These are phyloP conservation scores for Cotesia glomerata DNA, from an alignment of 1,140 invertebrate species.

Conservation along the genomic window DNA sequence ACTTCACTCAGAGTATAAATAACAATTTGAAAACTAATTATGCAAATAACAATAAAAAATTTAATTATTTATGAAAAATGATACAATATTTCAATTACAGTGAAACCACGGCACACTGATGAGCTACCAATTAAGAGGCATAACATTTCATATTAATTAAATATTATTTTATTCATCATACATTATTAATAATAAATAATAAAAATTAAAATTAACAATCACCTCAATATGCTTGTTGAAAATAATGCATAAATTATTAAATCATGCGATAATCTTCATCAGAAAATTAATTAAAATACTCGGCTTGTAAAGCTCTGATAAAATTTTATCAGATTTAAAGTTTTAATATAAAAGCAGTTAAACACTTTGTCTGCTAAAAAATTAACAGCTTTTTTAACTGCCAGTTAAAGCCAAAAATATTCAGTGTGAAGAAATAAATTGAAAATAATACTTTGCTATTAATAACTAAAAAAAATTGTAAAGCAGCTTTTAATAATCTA, in stretches of 20 bases:
- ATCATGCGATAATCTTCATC: not conserved
- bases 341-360: too few species aligned
- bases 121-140: constrained; percentile 59
- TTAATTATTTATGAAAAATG: not conserved
- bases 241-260: not conserved
- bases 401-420: not conserved
- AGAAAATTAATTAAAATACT: not conserved
- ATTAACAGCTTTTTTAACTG: not conserved
- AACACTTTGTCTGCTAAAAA: too few species aligned
- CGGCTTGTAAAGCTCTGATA: too few species aligned
- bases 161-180: constrained; percentile 12
- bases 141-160: constrained; percentile 51
- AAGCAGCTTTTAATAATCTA: not conserved
- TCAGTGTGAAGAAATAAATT: not conserved
- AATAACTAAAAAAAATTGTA: too few species aligned
- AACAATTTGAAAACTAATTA: constrained; percentile 2
- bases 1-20: not conserved
- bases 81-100: constrained; percentile 56
- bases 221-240: not conserved
- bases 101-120: constrained; percentile 63
- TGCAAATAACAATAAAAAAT: not conserved
- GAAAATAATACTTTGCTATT: not conserved
- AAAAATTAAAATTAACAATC: not conserved
- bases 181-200: not conserved
- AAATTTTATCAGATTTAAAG: too few species aligned